phyloP scores from a whole-genome alignment of 2,888 invertebrate species.

The Xestia c-nigrum region DNA sequence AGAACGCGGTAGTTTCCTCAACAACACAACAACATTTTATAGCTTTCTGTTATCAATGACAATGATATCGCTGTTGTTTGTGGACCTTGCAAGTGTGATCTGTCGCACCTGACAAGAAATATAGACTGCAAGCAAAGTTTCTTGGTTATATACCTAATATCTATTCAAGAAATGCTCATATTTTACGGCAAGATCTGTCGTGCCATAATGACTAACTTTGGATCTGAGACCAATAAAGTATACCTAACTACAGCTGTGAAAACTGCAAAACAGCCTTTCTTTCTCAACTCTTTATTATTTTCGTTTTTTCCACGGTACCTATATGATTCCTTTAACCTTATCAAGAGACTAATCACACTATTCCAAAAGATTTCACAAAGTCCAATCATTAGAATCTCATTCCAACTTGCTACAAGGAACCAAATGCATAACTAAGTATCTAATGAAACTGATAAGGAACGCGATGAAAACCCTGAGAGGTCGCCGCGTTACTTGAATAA shows the following conservation, averaged over 20 bases:
- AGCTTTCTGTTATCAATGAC: constrained; percentile 33
- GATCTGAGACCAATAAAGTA: neutral
- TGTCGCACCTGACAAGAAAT: constrained; percentile 12
- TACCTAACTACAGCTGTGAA: neutral
- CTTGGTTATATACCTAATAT: neutral
- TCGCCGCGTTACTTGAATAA: constrained; percentile 52
- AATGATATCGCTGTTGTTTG: constrained; percentile 34
- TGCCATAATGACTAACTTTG: neutral
- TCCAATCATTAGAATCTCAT: neutral
- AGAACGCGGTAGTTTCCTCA: constrained; percentile 11
- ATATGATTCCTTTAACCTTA: neutral
- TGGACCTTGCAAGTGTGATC: constrained; percentile 3
- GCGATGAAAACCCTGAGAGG: constrained; percentile 44
- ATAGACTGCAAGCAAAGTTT: neutral
- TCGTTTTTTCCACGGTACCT: neutral
- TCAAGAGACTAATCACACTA: constrained; percentile 1
- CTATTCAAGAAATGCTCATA: neutral
- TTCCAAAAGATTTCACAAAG: neutral
- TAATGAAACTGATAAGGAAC: constrained; percentile 35
- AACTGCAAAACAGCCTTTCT: neutral
- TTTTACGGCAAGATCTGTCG: neutral
- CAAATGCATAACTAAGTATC: neutral
- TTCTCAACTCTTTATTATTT: neutral
- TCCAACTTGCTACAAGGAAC: neutral
- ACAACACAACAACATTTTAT: constrained; percentile 23